Base-by-base conservation (phyloP, 2,113 vertebrate genomes). In the Salminus brasiliensis region DNA sequence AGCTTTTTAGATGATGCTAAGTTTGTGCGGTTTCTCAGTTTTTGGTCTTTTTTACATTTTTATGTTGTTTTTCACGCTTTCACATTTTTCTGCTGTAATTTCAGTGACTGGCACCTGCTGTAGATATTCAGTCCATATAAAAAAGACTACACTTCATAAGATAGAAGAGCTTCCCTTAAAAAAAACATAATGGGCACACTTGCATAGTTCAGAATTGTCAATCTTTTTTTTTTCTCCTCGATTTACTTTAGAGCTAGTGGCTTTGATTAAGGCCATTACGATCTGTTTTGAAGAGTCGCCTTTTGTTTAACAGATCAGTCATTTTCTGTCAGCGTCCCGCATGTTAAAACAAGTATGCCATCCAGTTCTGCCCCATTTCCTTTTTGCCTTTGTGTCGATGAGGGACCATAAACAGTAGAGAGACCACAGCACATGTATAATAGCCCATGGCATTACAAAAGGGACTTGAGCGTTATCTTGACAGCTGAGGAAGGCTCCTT, bases 191-290 rank as follows among this genome's bases (percentile, higher is more conserved):
- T 72, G 52, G 77, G 25, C 84, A 82, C 82, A 34, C 30, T 21
- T 23, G 25, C 11, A 57, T 82, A 78, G 78, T 86, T 88, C 87
- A 80, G 85, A 78, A 81, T 87, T 88, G 66, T 84, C 68, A 55
- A 81, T 77, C 84, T 81, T 72, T 55, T 57, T 73, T 75, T 39
- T 32, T 77, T 57, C 72, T 81, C 43, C 69, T 72, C 30, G 16
- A 63, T 49, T 47, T 55, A 57, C 45, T 60, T 84, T 30, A 11
- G 68, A 60, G 72, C 6, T 67, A 43, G 47, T 83, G 83, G 53
- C 82, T 90, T 91, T 91, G 89, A 92, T 91, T 87, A 85, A 77
- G 71, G 85, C 80, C 69, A 78, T 89, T 87, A 89, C 85, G 90
- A 88, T 84, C 75, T 85, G 86, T 80, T 89, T 85, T 88, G 89